Conservation (phyloP, 2,797 vertebrate genomes). For the Crypturellus tataupa region DNA sequence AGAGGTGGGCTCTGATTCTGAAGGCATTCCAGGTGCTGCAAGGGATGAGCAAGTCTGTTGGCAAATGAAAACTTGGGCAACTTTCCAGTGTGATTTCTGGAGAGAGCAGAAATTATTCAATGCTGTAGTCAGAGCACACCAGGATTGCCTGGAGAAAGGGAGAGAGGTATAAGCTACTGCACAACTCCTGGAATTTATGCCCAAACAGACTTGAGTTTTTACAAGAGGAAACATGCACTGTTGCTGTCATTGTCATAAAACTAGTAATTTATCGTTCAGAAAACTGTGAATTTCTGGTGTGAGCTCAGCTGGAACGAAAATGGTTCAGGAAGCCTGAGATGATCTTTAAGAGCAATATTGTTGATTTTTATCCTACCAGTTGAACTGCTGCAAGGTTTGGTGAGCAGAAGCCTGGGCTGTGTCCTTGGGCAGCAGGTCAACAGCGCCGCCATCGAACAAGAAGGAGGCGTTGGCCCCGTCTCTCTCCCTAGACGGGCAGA, state of each 20-base stretch:
- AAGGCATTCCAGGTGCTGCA: background rate
- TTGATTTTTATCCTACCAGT: constrained; percentile 80
- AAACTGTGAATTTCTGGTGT: background rate
- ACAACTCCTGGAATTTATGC: background rate
- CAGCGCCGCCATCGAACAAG: constrained; percentile 81
- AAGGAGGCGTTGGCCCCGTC: constrained; percentile 82
- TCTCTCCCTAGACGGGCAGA: constrained; percentile 93
- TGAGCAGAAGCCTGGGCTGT: constrained; percentile 89
- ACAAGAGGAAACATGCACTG: fast-evolving
- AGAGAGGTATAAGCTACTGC: background rate
- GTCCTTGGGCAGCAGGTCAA: constrained; percentile 78
- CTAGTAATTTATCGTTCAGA: background rate
- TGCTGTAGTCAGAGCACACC: background rate
- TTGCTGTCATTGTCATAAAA: background rate
- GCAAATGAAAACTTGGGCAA: background rate
- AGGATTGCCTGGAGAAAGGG: background rate
- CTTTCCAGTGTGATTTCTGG: background rate
- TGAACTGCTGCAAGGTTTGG: constrained; percentile 91
- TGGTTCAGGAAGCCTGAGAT: background rate
- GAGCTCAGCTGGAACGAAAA: background rate
- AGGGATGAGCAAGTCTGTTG: background rate
- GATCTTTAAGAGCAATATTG: background rate
- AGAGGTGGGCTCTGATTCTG: background rate
- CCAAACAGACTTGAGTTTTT: background rate
- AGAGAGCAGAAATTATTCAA: background rate